These are phyloP conservation scores for Trogon melanurus DNA, from an alignment of 2,113 vertebrate genomes.

Conservation along the genomic window DNA sequence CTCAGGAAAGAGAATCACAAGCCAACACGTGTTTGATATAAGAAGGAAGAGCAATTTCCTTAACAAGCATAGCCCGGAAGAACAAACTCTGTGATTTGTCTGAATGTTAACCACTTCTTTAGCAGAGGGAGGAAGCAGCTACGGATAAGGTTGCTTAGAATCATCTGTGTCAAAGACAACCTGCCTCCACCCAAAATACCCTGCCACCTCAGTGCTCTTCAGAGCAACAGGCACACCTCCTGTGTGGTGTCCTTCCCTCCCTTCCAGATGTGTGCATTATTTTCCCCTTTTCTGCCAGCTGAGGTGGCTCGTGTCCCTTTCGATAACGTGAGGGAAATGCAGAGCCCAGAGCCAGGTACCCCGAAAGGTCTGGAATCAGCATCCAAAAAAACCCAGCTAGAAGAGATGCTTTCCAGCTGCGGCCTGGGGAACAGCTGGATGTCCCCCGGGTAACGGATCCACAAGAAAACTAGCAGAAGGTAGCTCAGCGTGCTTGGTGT, in stretches of 20 bases:
- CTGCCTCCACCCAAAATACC: not conserved
- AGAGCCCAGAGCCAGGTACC: not conserved
- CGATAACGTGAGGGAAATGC: accelerated
- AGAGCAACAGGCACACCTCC: not conserved
- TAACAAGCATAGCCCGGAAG: not conserved
- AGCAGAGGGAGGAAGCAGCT: not conserved
- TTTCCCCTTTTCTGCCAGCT: not conserved
- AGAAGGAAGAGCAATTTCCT: not conserved
- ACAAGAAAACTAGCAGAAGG: not conserved
- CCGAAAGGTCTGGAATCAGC: not conserved
- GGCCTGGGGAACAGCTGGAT: not conserved
- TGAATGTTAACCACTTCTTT: not conserved
- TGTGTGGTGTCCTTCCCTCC: not conserved
- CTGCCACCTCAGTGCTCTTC: not conserved
- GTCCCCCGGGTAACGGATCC: too few relatives aligned
- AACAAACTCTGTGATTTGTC: not conserved
- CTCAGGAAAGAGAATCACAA: accelerated
- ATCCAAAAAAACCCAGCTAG: not conserved
- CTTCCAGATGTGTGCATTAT: not conserved
- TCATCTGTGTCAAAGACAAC: too few relatives aligned
- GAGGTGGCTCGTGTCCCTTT: not conserved
- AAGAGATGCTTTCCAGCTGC: not conserved
- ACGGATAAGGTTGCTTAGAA: too few relatives aligned
- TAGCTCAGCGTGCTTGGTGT: accelerated
- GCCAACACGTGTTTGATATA: accelerated